A percentile compares a stretch with the other conserved stretches of the same genome.
phyloP scores from a whole-genome alignment of 2,113 vertebrate genomes.

The Engraulis encrasicolus region DNA sequence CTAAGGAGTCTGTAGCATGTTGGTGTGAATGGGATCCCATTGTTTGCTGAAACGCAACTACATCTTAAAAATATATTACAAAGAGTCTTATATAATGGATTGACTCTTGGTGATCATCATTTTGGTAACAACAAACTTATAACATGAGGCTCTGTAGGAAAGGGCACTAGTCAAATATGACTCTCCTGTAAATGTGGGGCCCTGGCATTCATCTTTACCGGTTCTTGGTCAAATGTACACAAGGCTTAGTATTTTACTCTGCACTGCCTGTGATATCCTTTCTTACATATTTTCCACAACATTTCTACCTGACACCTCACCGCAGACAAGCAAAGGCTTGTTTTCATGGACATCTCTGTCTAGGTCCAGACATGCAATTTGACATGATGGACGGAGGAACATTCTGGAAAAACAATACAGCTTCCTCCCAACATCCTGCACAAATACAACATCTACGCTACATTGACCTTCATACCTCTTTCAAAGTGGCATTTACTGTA shows the following conservation, averaged over 20 bases:
- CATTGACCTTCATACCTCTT: background rate
- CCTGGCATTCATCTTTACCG: no score
- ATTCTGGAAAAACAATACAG: background rate
- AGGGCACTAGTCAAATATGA: no score
- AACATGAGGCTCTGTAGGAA: no score
- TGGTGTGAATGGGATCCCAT: no score
- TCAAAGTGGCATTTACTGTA: background rate
- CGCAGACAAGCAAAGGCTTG: background rate
- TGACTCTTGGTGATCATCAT: no score
- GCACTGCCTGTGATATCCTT: background rate
- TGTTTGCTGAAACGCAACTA: no score
- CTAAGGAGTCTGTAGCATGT: no score
- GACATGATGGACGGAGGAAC: background rate
- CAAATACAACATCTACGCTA: no score
- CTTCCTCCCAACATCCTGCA: background rate
- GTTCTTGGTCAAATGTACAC: background rate
- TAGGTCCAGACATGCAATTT: background rate
- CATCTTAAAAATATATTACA: no score
- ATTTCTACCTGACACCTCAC: background rate
- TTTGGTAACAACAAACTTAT: no score
- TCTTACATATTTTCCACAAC: background rate
- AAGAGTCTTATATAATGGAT: no score
- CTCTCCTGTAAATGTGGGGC: no score
- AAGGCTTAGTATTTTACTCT: background rate
- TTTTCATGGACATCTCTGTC: background rate